Conservation (phyloP, 2,888 invertebrate genomes). For the Melipona bicolor region DNA sequence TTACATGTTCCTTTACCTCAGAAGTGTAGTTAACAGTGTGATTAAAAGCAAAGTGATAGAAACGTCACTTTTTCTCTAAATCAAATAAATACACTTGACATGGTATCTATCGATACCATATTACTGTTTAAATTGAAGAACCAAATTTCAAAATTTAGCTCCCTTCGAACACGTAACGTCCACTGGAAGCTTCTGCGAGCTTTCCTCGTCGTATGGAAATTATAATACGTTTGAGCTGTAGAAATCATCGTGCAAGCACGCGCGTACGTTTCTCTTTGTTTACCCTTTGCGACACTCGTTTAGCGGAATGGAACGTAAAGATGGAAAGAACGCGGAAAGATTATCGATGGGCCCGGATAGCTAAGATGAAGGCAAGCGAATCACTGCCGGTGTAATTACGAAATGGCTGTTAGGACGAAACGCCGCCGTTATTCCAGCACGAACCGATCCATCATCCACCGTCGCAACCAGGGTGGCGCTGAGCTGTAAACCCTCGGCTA, state of each 20-base stretch:
- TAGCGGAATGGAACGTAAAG: conserved; percentile 6
- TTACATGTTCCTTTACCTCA: too few relatives aligned
- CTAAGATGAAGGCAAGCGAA: conserved; percentile 78
- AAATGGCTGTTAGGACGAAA: conserved; percentile 77
- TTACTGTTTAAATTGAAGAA: background rate
- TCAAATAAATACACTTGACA: too few relatives aligned
- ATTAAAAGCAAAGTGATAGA: too few relatives aligned
- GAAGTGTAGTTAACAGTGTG: too few relatives aligned
- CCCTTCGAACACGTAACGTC: background rate
- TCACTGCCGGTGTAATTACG: conserved; percentile 80
- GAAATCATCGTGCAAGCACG: background rate
- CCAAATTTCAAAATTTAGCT: background rate
- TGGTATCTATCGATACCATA: background rate
- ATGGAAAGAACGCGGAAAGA: conserved; percentile 68
- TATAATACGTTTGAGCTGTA: background rate
- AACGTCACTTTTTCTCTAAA: too few relatives aligned
- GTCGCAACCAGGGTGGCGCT: conserved; percentile 64
- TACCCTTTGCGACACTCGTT: background rate
- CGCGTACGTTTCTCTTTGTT: background rate
- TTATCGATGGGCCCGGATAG: conserved; percentile 81
- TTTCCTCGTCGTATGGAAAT: background rate
- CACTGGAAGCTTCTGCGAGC: background rate
- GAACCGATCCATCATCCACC: conserved; percentile 79
- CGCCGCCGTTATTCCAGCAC: conserved; percentile 70
- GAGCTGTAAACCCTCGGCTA: conserved; percentile 58